Evolutionary conservation across 2,888 invertebrate genomes (phyloP), one percentile per base, ranked within the genome.

Genomic region (Parapristionchus giblindavisi): DNA sequence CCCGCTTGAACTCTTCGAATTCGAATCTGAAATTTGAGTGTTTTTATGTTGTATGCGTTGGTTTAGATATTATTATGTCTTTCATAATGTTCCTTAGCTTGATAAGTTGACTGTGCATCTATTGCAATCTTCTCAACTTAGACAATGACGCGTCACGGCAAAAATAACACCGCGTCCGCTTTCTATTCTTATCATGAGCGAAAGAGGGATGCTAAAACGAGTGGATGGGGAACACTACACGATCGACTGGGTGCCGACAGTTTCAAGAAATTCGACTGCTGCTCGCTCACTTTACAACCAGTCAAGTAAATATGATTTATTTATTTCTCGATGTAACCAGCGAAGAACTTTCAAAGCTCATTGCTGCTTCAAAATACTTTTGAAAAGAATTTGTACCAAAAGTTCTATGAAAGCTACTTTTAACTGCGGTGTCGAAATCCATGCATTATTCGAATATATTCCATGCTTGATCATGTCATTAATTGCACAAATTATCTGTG

Each of bases 151-250:
- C 92, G 99, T 73, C 99, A 99, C 88, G 98, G 96, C 14, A 93
- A 95, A 89, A 99, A 99, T 90, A 95, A 95, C 87, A 99, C 99
- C 1, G 98, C 99, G 0, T 95, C 96, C 75, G 94, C 97, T 11
- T 97, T 98, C 14, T 99, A 99, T 89, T 96, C 98, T 0, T 98
- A 99, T 86, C 94, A 96, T 85, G 99, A 99, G 88, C 94, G 96
- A 90, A 94, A 95, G 89, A 95, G 95, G 88, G 98, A 99, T 88
- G 95, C 96, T 1, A 92, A 93, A 52, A 58, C 83, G 11, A 96
- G 96, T 21, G 98, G 98, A 8, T 99, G 96, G 89, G 97, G 92
- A 2, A 90, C 90, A 24, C 88, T 90, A 76, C 86, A 88, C 68
- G 84, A 89, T 2, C 91, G 98, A 85, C 92, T 98, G 68, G 95